Percentiles rank a stretch among this genome's conserved stretches.
These are phyloP conservation scores for Seison nebaliae DNA, from an alignment of 1,140 invertebrate species.

Conservation along the genomic window DNA sequence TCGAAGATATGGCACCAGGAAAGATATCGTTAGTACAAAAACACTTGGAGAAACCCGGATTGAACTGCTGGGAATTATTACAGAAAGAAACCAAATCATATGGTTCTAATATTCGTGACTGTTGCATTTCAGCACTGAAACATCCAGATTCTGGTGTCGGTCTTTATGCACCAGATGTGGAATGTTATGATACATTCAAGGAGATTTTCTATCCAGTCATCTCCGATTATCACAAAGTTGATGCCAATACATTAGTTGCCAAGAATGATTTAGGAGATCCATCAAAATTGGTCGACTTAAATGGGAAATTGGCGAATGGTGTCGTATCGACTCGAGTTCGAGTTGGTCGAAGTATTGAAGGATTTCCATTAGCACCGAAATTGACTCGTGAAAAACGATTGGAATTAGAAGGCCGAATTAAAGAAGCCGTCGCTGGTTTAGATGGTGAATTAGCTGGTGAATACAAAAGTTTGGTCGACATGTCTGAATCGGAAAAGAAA, in stretches of 20 bases:
- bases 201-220: slow-evolving; percentile 19
- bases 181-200: slow-evolving; percentile 17
- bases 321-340: slow-evolving; percentile 11
- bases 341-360: slow-evolving; percentile 7
- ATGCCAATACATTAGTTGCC: slow-evolving; percentile 7
- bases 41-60: not conserved
- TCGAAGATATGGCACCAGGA: not conserved
- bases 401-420: slow-evolving; percentile 6
- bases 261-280: slow-evolving; percentile 10
- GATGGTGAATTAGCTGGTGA: slow-evolving; percentile 10
- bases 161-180: slow-evolving; percentile 15
- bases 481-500: slow-evolving; percentile 8
- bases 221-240: slow-evolving; percentile 18
- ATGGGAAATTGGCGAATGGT: slow-evolving; percentile 2
- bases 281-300: slow-evolving; percentile 6
- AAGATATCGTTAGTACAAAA: not conserved
- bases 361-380: slow-evolving; percentile 10
- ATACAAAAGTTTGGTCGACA: slow-evolving; percentile 12
- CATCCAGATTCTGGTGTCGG: slow-evolving; percentile 8
- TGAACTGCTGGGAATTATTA: not conserved
- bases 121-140: slow-evolving; percentile 10
- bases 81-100: not conserved
- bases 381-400: slow-evolving; percentile 10
- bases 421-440: slow-evolving; percentile 7
- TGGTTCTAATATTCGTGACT: slow-evolving; percentile 10